These are phyloP conservation scores for Leucophora obtusa DNA, from an alignment of 2,888 invertebrate genomes.

Conservation along the genomic window DNA sequence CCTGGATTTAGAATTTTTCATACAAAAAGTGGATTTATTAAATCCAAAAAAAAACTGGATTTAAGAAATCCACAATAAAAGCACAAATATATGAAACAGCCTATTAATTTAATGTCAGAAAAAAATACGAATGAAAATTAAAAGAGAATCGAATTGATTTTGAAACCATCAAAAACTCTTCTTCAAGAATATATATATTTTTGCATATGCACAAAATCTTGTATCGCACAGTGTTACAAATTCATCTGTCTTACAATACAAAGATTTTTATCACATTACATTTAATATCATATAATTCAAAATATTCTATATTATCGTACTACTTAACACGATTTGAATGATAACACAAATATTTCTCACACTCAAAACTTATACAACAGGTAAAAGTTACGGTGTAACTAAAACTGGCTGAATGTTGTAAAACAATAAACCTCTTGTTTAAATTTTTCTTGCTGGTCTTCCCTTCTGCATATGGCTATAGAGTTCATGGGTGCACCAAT, in stretches of 20 bases:
- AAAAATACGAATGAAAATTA: no score
- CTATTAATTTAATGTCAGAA: no score
- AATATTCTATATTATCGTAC: conserved; percentile 36
- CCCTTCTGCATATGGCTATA: conserved; percentile 14
- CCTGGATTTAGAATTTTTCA: no score
- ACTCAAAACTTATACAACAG: neutral
- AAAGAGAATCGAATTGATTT: no score
- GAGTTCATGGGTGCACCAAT: conserved; percentile 42
- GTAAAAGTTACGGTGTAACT: neutral
- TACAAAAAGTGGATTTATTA: no score
- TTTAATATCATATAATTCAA: conserved; percentile 30
- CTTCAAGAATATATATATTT: no score
- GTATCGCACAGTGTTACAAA: no score
- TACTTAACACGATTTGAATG: conserved; percentile 33
- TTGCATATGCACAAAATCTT: no score
- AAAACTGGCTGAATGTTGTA: conserved; percentile 41
- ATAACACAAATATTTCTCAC: conserved; percentile 16
- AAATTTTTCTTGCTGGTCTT: neutral
- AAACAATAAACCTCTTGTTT: conserved; percentile 36
- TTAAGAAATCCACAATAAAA: no score
- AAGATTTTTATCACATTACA: conserved; percentile 28
- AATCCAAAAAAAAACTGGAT: no score
- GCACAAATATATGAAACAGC: no score
- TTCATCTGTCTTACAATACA: neutral
- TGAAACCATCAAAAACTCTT: no score